Evolutionary conservation across 1,140 invertebrate species (phyloP).

Genomic region (Habropoda laboriosa): DNA sequence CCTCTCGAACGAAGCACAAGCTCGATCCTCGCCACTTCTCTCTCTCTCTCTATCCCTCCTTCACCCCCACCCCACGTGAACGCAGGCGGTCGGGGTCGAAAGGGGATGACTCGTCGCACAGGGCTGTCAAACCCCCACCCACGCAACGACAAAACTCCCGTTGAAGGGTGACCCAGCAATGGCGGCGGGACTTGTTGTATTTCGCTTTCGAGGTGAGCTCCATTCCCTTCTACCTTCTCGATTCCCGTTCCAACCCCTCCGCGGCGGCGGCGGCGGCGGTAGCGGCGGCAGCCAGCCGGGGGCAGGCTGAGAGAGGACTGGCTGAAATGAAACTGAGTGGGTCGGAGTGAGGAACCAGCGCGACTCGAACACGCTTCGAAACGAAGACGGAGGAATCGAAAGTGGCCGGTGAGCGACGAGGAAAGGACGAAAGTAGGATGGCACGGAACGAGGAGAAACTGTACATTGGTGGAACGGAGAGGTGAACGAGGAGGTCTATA

Average conservation of each 20-base stretch:
- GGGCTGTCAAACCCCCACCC: constrained; percentile 54
- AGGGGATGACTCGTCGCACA: constrained; percentile 60
- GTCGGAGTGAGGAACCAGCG: constrained; percentile 15
- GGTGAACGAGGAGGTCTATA: constrained; percentile 64
- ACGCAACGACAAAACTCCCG: constrained; percentile 74
- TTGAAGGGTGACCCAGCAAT: constrained; percentile 80
- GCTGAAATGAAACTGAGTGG: constrained; percentile 41
- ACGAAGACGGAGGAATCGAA: constrained; percentile 32
- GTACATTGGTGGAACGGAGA: constrained; percentile 32
- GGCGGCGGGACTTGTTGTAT: constrained; percentile 82
- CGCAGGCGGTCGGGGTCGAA: constrained; percentile 39
- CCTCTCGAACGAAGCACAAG: not conserved
- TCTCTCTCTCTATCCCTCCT: not conserved
- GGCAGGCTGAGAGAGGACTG: constrained; percentile 18
- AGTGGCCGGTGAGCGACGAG: constrained; percentile 25
- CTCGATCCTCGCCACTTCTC: constrained; percentile 8
- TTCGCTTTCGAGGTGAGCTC: constrained; percentile 71
- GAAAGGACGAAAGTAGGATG: constrained; percentile 43
- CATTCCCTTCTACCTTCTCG: constrained; percentile 67
- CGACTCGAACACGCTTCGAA: not conserved
- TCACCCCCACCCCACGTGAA: constrained; percentile 25
- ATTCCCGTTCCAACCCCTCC: constrained; percentile 61
- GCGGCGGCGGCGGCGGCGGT: not conserved
- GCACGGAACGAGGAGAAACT: constrained; percentile 27
- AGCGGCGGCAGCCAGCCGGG: not conserved